Evolutionary conservation across 2,113 vertebrate genomes (phyloP), one percentile per base, ranked within the genome.

Genomic region (Bos javanicus): DNA sequence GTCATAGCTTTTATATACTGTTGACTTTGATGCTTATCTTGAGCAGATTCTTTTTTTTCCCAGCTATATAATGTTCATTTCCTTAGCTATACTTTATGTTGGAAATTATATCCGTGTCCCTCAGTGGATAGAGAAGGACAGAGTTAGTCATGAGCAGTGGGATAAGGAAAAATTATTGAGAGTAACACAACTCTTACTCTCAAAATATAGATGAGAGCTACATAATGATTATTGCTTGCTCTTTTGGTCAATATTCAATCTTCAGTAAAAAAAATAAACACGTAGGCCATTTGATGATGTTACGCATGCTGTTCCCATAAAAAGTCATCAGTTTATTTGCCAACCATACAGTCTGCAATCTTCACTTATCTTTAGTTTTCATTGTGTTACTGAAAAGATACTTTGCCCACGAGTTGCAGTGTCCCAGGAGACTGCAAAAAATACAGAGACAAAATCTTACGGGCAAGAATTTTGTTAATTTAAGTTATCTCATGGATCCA

Each of bases 391-490:
- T 50, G 56, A 64, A 71, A 76, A 81, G 50, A 95, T 59, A 86
- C 19, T 88, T 64, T 67, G 13, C 26, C n/a, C 17, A 48, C 1
- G 19, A 12, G 2, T 59, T 95, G 5, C 67, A 83, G 7, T 17
- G 21, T 67, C 26, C 36, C 36, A 84, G 50, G 60, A 89, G 74
- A 67, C 90, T 43, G 13, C 17, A 78, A 62, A 93, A 87, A 93
- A 97, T 57, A 96, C 25, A 95, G 91, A 94, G 26, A 28, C 10
- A 92, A 59, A 94, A 57, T 89, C 43, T 80, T 92, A 90, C 6
- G 48, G 13, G 26, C 60, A 92, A 90, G 83, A 96, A 60, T 6
- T 86, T 82, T 78, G 11, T 52, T 92, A 94, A 87, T 95, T 95
- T 91, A 57, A 95, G 48, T 88, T 26, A 94, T 81, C 54, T 94